Percentiles rank a stretch among this genome's conserved stretches.
Conservation (phyloP, 2,888 invertebrate species). For the Pammene fasciana region DNA sequence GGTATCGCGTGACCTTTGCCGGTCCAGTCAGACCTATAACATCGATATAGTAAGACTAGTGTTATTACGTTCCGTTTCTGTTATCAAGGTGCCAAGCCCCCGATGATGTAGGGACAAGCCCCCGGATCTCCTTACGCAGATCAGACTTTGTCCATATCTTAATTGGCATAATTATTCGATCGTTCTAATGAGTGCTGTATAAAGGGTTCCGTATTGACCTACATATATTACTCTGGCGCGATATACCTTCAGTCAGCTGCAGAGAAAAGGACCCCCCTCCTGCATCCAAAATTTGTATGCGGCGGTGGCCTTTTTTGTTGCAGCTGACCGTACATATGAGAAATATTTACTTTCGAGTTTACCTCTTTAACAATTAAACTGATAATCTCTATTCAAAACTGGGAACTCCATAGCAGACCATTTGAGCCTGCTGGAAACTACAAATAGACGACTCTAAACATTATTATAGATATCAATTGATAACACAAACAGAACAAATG, state of each 20-base stretch:
- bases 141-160: slow-evolving; percentile 34
- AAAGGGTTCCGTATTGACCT: slow-evolving; percentile 5
- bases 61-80: slow-evolving; percentile 30
- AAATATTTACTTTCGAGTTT: neutral
- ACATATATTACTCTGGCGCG: neutral
- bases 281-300: no score
- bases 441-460: no score
- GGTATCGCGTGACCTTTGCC: slow-evolving; percentile 65
- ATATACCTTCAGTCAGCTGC: no score
- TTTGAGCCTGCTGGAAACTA: no score
- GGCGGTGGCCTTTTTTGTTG: no score
- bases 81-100: slow-evolving; percentile 40
- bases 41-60: slow-evolving; percentile 21
- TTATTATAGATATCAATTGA: no score
- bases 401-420: neutral
- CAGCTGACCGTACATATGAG: no score
- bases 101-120: slow-evolving; percentile 62
- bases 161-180: slow-evolving; percentile 23
- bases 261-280: no score
- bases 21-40: slow-evolving; percentile 52
- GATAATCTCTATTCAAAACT: neutral
- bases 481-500: no score
- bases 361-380: neutral
- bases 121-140: slow-evolving; percentile 48
- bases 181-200: neutral